phyloP scores from a whole-genome alignment of 2,797 vertebrate genomes.

The Lacerta bilineata region DNA sequence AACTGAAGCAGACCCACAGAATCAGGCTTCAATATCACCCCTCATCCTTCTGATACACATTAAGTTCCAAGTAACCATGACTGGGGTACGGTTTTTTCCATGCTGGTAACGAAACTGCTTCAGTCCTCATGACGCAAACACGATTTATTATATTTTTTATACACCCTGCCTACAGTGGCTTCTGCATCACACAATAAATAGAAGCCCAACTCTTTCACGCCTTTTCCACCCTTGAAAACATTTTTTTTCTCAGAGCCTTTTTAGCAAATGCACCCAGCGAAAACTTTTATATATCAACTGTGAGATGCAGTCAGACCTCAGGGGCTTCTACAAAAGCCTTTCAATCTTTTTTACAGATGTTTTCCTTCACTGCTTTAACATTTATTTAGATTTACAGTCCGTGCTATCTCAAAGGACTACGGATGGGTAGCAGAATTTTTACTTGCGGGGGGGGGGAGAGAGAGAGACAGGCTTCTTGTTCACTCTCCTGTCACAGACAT shows the following conservation, averaged over 20 bases:
- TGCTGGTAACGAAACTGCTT: background rate
- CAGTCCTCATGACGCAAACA: background rate
- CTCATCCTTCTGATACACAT: background rate
- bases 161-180: background rate
- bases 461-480: background rate
- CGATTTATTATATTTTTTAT: background rate
- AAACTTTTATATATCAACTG: constrained; percentile 5
- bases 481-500: background rate
- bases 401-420: background rate
- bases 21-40: no score
- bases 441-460: background rate
- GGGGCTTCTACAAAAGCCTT: background rate
- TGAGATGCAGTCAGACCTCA: background rate
- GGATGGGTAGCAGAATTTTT: constrained; percentile 2
- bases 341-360: background rate
- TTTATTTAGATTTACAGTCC: constrained; percentile 22
- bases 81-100: background rate
- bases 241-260: constrained; percentile 1
- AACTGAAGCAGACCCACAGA: background rate
- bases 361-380: constrained; percentile 15
- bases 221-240: background rate
- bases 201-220: background rate
- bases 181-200: background rate
- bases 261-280: background rate
- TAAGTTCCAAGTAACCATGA: background rate